Conservation (phyloP, 1,140 invertebrate species). For the Eurosta solidaginis region DNA sequence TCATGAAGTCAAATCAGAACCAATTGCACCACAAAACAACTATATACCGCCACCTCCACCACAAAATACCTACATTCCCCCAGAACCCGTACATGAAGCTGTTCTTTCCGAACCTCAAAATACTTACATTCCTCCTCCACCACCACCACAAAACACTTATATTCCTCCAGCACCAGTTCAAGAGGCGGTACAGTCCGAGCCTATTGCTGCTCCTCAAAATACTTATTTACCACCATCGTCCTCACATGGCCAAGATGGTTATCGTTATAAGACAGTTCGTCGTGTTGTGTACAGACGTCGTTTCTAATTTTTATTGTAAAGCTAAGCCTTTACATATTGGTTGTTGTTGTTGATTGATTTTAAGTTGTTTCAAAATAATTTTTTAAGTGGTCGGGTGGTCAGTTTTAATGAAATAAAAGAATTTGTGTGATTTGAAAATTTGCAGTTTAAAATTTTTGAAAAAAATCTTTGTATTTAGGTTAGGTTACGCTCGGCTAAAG, state of each 20-base stretch:
- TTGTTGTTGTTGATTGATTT: background rate
- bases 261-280: constrained; percentile 28
- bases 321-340: background rate
- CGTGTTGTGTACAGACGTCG: constrained; percentile 26
- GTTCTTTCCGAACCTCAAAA: constrained; percentile 25
- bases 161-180: constrained; percentile 20
- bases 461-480: no score
- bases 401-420: no score
- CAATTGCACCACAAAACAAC: background rate
- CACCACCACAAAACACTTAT: constrained; percentile 15
- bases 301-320: no score
- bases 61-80: background rate
- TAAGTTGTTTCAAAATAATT: background rate
- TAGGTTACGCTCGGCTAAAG: no score
- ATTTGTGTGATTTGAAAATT: no score
- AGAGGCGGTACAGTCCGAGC: background rate
- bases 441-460: no score
- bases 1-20: background rate
- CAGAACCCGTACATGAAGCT: constrained; percentile 8
- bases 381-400: no score
- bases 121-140: constrained; percentile 29
- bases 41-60: constrained; percentile 21
- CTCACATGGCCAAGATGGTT: background rate
- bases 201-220: constrained; percentile 30
- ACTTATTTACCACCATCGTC: constrained; percentile 23